Conservation (phyloP, 2,113 vertebrate species). For the Camelus dromedarius region DNA sequence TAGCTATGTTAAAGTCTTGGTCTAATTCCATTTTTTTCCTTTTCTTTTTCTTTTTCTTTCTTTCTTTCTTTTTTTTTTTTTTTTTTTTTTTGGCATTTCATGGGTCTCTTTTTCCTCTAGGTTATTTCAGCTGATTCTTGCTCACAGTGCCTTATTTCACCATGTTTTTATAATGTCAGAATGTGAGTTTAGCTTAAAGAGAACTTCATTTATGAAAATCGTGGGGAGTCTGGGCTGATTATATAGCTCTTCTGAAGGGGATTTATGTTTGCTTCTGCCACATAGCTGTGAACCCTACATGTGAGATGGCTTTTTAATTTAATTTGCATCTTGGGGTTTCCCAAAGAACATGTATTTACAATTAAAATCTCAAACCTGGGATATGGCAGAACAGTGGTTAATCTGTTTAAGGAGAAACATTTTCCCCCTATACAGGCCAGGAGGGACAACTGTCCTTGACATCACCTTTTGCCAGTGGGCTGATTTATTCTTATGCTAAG, state of each 20-base stretch:
- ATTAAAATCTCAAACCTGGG: neutral
- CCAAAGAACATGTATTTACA: neutral
- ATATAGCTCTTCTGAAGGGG: neutral
- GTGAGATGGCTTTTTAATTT: neutral
- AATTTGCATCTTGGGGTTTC: neutral
- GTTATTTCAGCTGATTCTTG: neutral
- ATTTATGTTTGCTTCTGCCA: neutral
- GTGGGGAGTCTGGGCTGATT: accelerated
- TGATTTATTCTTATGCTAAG: neutral
- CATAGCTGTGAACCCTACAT: neutral
- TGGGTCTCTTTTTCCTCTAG: neutral
- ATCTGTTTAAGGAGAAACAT: neutral
- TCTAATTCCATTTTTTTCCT: neutral
- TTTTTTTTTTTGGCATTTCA: neutral
- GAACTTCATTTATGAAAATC: neutral
- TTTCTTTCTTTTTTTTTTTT: too few relatives aligned
- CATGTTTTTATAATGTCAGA: neutral
- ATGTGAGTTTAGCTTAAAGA: neutral
- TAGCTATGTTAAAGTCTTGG: neutral
- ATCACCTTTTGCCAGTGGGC: neutral
- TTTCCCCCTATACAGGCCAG: accelerated
- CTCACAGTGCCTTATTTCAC: neutral
- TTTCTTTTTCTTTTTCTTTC: too few relatives aligned
- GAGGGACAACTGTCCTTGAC: neutral
- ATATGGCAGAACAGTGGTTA: neutral